Percentiles rank a stretch among this genome's conserved stretches.
phyloP scores from a whole-genome alignment of 2,797 vertebrate species.

The Siniperca obscura region DNA sequence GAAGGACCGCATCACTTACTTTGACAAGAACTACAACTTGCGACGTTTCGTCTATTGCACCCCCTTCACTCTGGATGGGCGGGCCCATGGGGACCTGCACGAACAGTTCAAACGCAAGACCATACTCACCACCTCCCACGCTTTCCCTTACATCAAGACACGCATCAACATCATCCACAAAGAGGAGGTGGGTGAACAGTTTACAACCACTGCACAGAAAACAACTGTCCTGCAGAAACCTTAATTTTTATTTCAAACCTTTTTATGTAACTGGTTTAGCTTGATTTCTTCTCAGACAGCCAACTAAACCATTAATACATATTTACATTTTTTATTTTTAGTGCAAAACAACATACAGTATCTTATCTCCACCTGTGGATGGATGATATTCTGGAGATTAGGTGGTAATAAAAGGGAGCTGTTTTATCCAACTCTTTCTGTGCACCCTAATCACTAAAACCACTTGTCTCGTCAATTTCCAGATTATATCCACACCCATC shows the following conservation, averaged over 20 bases:
- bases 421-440: background rate
- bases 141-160: slow-evolving; percentile 99
- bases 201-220: too few relatives aligned
- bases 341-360: background rate
- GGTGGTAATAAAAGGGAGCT: background rate
- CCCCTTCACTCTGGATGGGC: slow-evolving; percentile 96
- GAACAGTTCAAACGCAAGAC: slow-evolving; percentile 99
- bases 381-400: background rate
- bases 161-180: slow-evolving; percentile 99
- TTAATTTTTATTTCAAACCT: background rate
- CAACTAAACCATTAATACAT: background rate
- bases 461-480: background rate
- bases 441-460: background rate
- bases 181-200: slow-evolving; percentile 89
- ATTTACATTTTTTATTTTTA: background rate
- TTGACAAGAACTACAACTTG: slow-evolving; percentile 99
- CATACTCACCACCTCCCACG: slow-evolving; percentile 96
- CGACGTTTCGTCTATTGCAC: slow-evolving; percentile 98
- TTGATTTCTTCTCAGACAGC: background rate
- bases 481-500: slow-evolving; percentile 97
- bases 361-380: background rate
- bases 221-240: background rate
- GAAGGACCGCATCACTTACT: slow-evolving; percentile 99
- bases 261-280: background rate
- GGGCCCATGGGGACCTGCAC: slow-evolving; percentile 96